Evolutionary conservation across 92 coral and sea anemone genomes (phyloP).

Genomic region (Scolanthus callimorphus): DNA sequence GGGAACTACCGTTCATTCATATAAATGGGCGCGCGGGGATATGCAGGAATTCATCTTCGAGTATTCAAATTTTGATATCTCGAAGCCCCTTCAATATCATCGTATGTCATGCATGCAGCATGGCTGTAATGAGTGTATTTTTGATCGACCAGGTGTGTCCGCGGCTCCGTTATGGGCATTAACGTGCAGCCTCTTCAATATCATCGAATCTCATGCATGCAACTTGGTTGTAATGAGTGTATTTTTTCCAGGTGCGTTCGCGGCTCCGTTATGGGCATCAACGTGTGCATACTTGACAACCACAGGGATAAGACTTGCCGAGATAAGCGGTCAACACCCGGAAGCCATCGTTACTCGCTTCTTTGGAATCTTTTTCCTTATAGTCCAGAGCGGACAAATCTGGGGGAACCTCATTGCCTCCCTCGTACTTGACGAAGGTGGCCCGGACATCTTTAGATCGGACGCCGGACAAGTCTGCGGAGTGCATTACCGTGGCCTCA

Average conservation of each 20-base stretch:
- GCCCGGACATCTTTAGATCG: conserved; percentile 33
- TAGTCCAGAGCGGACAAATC: conserved; percentile 71
- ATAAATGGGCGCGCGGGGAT: no score
- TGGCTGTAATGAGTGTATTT: no score
- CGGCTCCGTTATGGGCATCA: conserved; percentile 82
- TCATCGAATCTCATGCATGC: no score
- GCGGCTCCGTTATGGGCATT: no score
- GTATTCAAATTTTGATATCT: no score
- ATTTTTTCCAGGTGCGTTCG: conserved; percentile 49
- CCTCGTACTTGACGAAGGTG: conserved; percentile 49
- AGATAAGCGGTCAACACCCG: conserved; percentile 44
- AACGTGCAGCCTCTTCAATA: no score
- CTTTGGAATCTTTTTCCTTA: conserved; percentile 66
- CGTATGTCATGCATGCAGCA: no score
- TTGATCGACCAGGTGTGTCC: no score
- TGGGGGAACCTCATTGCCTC: conserved; percentile 82
- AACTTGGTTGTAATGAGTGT: neutral
- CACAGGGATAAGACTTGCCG: conserved; percentile 62
- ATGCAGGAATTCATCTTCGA: no score
- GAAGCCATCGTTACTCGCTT: conserved; percentile 71
- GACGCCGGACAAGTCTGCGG: conserved; percentile 70
- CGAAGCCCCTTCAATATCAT: no score
- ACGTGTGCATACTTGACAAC: conserved; percentile 81
- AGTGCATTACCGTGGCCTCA: conserved; percentile 47
- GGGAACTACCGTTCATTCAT: no score